A percentile compares a stretch with the other conserved stretches of the same genome.
Evolutionary conservation across 2,797 vertebrate genomes (phyloP).

Genomic region (Gymnodraco acuticeps): DNA sequence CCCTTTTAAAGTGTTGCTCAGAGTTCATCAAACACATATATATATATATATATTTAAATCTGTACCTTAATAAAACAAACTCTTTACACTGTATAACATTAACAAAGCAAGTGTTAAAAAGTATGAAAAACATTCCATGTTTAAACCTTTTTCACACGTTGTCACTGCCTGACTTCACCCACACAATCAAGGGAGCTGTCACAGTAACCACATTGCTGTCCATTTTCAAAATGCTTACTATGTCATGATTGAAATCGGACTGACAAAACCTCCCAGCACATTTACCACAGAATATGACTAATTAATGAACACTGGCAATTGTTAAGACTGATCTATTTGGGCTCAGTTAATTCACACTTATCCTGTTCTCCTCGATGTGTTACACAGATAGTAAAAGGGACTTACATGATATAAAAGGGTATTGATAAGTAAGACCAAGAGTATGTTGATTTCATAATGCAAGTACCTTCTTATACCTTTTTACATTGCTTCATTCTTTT

Average conservation of each 20-base stretch:
- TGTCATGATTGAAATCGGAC: neutral
- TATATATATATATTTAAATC: slow-evolving; percentile 1
- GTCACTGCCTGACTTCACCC: slow-evolving; percentile 7
- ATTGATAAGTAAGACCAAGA: slow-evolving; percentile 1
- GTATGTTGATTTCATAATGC: slow-evolving; percentile 1
- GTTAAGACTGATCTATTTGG: neutral
- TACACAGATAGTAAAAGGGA: too few relatives aligned
- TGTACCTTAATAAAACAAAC: slow-evolving; percentile 3
- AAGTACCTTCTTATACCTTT: neutral
- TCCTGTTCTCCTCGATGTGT: neutral
- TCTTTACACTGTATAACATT: neutral
- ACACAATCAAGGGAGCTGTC: slow-evolving; percentile 26
- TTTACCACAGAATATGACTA: neutral
- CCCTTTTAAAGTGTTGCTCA: neutral
- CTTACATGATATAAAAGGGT: too few relatives aligned
- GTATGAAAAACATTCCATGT: neutral
- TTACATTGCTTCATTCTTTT: neutral
- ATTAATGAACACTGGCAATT: neutral
- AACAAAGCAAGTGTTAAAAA: neutral
- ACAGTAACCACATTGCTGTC: slow-evolving; percentile 14
- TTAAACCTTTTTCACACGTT: slow-evolving; percentile 13
- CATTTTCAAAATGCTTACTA: slow-evolving; percentile 14
- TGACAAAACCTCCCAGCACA: slow-evolving; percentile 9
- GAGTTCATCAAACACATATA: neutral
- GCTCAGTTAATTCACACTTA: neutral